phyloP scores from a whole-genome alignment of 2,888 invertebrate genomes.

The Pachymerium ferrugineum region DNA sequence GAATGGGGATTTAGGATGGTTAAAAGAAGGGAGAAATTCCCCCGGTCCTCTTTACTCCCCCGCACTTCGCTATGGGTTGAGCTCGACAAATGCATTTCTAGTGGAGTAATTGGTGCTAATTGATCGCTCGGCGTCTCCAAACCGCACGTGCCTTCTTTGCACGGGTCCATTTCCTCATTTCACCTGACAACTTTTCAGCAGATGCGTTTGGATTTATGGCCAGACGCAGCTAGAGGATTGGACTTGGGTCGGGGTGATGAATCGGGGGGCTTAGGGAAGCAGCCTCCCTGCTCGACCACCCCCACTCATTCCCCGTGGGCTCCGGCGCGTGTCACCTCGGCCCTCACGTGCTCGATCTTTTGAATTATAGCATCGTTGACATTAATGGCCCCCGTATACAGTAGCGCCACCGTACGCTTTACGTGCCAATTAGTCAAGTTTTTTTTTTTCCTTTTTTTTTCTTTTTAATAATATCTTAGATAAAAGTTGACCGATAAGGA shows the following conservation, averaged over 20 bases:
- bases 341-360: not conserved
- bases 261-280: not conserved
- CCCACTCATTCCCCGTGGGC: not conserved
- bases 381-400: not conserved
- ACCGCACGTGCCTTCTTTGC: not conserved
- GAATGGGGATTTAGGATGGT: too few species aligned
- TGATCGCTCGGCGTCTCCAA: not conserved
- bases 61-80: not conserved
- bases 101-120: not conserved
- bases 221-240: not conserved
- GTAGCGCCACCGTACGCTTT: not conserved
- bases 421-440: not conserved
- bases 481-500: not conserved
- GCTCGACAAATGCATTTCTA: not conserved
- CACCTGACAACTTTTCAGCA: not conserved
- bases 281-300: too few species aligned
- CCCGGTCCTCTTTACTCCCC: not conserved
- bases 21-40: not conserved
- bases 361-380: not conserved
- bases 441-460: too few species aligned
- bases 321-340: not conserved
- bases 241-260: conserved; percentile 2
- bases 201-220: not conserved
- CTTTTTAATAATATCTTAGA: too few species aligned
- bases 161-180: not conserved